A percentile compares a stretch with the other conserved stretches of the same genome.
Conservation (phyloP, 2,797 vertebrate genomes). For the Trachurus trachurus region DNA sequence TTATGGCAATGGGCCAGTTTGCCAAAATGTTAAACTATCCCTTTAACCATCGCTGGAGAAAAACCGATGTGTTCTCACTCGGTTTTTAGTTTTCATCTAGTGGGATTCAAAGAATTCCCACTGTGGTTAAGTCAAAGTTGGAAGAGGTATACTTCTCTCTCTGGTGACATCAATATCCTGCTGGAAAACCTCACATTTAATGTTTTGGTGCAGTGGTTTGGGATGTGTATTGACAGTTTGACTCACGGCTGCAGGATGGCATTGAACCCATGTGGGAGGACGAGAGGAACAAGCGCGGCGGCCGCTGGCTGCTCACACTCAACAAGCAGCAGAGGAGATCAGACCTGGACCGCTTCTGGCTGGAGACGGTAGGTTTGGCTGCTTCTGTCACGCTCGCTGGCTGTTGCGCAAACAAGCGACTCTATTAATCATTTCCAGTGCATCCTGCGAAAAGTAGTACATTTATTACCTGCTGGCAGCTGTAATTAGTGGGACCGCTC, state of each 20-base stretch:
- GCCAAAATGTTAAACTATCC: no score
- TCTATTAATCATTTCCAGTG: conserved; percentile 26
- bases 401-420: conserved; percentile 21
- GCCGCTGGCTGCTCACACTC: conserved; percentile 97
- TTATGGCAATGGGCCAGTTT: no score
- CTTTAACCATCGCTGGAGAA: not conserved
- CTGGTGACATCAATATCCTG: not conserved
- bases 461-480: conserved; percentile 32
- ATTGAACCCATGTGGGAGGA: conserved; percentile 99
- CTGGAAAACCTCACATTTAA: not conserved
- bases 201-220: not conserved
- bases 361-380: conserved; percentile 92
- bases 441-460: conserved; percentile 4
- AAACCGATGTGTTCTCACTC: not conserved
- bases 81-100: not conserved
- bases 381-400: not conserved
- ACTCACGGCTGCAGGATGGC: conserved; percentile 87
- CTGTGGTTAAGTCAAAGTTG: not conserved
- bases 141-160: not conserved
- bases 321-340: conserved; percentile 96
- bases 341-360: conserved; percentile 99
- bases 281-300: conserved; percentile 97
- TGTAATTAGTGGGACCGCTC: conserved; percentile 27
- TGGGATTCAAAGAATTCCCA: not conserved
- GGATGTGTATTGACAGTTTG: conserved; percentile 45